phyloP scores from a whole-genome alignment of 2,797 vertebrate genomes.

The Toxotes lorentzi region DNA sequence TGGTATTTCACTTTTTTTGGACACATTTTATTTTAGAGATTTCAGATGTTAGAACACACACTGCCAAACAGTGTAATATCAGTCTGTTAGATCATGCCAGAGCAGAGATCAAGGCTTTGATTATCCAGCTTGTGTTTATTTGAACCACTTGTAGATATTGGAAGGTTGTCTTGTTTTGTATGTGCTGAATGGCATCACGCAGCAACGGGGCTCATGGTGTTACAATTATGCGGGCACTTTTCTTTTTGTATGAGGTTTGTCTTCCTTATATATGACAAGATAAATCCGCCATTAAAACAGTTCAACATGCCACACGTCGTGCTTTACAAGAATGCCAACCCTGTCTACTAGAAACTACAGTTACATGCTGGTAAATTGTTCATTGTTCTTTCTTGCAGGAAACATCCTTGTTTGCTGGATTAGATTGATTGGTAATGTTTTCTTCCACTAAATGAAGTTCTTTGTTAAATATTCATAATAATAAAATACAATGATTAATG shows the following conservation, averaged over 20 bases:
- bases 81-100: slow-evolving; percentile 13
- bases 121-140: slow-evolving; percentile 20
- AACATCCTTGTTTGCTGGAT: too few relatives aligned
- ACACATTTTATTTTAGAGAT: slow-evolving; percentile 9
- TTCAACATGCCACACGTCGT: background rate
- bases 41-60: slow-evolving; percentile 26
- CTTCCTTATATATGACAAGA: background rate
- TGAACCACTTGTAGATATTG: slow-evolving; percentile 28
- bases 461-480: too few relatives aligned
- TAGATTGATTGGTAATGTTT: too few relatives aligned
- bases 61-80: slow-evolving; percentile 12
- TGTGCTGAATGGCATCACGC: slow-evolving; percentile 10
- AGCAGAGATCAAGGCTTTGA: slow-evolving; percentile 30
- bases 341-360: background rate
- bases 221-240: background rate
- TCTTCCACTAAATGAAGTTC: too few relatives aligned
- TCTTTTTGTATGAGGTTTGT: background rate
- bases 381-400: too few relatives aligned
- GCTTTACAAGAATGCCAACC: background rate
- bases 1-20: background rate
- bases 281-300: background rate
- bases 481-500: too few relatives aligned
- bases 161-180: slow-evolving; percentile 22
- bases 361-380: background rate
- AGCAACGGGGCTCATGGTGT: slow-evolving; percentile 6